Conservation (phyloP, 2,888 invertebrate genomes). For the Abscondita cerata region DNA sequence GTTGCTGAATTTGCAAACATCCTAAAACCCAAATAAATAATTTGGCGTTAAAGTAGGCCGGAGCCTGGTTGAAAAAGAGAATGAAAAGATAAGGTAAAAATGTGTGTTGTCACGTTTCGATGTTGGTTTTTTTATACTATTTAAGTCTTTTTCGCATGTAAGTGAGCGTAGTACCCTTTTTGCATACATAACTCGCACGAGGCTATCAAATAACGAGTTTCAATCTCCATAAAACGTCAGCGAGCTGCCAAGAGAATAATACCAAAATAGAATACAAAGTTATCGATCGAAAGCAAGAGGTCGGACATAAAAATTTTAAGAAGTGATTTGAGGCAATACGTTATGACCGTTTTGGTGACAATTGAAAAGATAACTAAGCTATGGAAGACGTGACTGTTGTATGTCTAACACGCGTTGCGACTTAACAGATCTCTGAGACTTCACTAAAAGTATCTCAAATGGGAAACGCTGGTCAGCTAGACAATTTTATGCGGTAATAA, state of each 20-base stretch:
- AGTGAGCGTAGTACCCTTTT: neutral
- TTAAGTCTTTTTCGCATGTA: conserved; percentile 3
- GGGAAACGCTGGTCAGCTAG: conserved; percentile 30
- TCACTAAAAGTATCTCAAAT: conserved; percentile 21
- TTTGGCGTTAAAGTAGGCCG: no score
- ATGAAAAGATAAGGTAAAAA: neutral
- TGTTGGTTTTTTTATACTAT: neutral
- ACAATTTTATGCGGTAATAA: conserved; percentile 31
- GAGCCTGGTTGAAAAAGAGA: no score
- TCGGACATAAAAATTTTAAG: neutral
- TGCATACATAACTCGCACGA: conserved; percentile 6
- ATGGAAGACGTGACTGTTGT: conserved; percentile 10
- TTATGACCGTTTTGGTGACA: conserved; percentile 1
- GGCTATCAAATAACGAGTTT: conserved; percentile 12
- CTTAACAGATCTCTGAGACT: conserved; percentile 20
- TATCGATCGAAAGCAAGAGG: neutral
- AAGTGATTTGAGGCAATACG: neutral
- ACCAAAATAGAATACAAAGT: conserved; percentile 5
- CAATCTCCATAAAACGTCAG: conserved; percentile 11
- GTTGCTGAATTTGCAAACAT: no score
- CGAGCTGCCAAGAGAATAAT: conserved; percentile 5
- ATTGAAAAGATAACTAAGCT: neutral
- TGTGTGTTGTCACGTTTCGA: neutral
- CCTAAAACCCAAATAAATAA: no score
- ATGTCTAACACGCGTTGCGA: neutral